These are phyloP conservation scores for Atractosteus spatula DNA, from an alignment of 2,113 vertebrate genomes.

Conservation along the genomic window DNA sequence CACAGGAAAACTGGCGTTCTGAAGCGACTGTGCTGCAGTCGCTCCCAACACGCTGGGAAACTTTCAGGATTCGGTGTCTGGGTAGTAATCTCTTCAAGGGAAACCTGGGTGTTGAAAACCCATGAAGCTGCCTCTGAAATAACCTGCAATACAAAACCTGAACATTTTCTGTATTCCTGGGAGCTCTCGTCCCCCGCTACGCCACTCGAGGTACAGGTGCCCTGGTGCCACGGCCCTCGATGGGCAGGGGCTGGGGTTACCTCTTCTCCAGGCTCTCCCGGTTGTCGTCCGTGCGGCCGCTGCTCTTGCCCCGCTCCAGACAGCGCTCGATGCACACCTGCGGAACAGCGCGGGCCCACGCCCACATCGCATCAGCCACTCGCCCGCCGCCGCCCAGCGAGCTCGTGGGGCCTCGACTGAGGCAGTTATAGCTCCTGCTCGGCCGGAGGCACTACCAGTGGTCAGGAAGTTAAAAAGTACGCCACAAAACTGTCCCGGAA, in stretches of 20 bases:
- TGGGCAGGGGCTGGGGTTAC: slow-evolving; percentile 59
- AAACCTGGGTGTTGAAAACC: too few relatives aligned
- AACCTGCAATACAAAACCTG: too few relatives aligned
- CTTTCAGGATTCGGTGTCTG: too few relatives aligned
- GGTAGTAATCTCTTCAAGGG: too few relatives aligned
- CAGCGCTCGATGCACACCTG: slow-evolving; percentile 89
- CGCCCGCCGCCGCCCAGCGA: not conserved
- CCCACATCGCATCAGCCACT: not conserved
- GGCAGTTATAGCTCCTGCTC: not conserved
- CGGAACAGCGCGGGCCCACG: not conserved
- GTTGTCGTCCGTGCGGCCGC: slow-evolving; percentile 93
- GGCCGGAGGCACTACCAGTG: not conserved
- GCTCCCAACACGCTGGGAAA: too few relatives aligned
- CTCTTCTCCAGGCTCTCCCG: slow-evolving; percentile 91
- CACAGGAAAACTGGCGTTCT: too few relatives aligned
- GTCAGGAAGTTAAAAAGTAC: not conserved
- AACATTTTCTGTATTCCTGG: too few relatives aligned
- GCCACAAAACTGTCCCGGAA: not conserved
- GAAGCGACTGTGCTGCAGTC: too few relatives aligned
- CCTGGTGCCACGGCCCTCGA: slow-evolving; percentile 19
- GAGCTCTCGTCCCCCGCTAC: too few relatives aligned
- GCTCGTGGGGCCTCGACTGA: not conserved
- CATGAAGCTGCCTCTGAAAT: too few relatives aligned
- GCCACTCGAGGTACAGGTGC: too few relatives aligned
- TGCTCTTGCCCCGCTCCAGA: slow-evolving; percentile 91